These are phyloP conservation scores for Isurus oxyrinchus DNA, from an alignment of 2,113 vertebrate species.

Conservation along the genomic window DNA sequence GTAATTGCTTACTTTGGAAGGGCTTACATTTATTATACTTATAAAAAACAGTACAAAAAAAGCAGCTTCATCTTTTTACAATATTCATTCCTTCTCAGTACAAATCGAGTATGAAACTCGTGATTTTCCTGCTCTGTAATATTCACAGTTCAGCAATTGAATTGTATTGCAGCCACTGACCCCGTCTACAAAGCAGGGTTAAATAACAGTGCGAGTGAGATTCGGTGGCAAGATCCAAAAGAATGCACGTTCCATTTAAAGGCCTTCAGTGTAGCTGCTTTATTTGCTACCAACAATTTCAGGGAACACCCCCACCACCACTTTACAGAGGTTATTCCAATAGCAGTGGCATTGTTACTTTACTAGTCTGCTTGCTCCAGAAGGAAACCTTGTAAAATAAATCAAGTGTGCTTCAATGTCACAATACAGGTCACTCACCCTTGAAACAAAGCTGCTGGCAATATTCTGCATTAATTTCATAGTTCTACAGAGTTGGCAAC, in stretches of 20 bases:
- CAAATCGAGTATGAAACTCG: neutral
- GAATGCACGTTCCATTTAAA: neutral
- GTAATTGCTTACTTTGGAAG: neutral
- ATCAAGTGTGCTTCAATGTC: neutral
- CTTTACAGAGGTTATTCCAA: neutral
- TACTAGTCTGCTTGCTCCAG: neutral
- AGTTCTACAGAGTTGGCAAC: neutral
- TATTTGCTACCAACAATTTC: neutral
- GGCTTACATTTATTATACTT: neutral
- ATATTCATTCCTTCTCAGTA: neutral
- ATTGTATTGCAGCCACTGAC: neutral
- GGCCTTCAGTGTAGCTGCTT: neutral
- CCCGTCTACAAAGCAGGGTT: neutral
- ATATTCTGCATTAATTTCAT: neutral
- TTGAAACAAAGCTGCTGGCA: neutral
- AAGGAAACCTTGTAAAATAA: neutral
- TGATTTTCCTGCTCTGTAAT: neutral
- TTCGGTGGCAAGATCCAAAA: neutral
- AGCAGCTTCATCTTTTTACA: neutral
- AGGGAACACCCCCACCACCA: neutral
- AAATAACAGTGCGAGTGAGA: neutral
- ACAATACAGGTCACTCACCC: neutral
- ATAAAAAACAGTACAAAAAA: neutral
- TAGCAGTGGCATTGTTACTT: neutral
- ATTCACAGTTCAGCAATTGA: neutral